Base-by-base conservation (phyloP, 2,113 vertebrate species). In the Athene noctua region DNA sequence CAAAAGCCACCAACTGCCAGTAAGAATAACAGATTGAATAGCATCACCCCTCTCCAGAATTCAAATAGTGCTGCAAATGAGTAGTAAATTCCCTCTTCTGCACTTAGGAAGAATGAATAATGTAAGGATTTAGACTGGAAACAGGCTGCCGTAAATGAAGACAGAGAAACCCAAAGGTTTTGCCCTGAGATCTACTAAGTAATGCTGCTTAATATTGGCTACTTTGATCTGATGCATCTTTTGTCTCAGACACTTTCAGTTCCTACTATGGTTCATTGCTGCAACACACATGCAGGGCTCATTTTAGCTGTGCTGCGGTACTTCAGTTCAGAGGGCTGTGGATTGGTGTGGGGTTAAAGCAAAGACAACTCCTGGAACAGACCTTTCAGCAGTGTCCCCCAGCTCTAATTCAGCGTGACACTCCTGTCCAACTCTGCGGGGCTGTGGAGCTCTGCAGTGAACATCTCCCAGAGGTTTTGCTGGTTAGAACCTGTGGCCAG, bases 211-310 rank as follows among this genome's bases (percentile, higher is more conserved):
- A 55, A 13, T 70, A 11, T 54, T 51, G 61, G 15, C 42, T 88
- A 1, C 66, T 77, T 91, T 58, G 54, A 87, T 46, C 65, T 51
- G 84, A 44, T 73, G 46, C 11, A 11, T 42, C 22, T 77, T 91
- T 85, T 85, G 13, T 36, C 86, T 72, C 58, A 51, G 71, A 13
- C 73, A 8, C 13, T 0, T 14, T 62, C 26, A 36, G 42, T 30
- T 87, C n/a, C 68, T 88, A 2, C 36, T 42, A 9, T 15, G 0
- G 0, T 10, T 89, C 3, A 0, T 15, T 68, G 73, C 23, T 84
- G 73, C 44, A 52, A 38, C 5, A 10, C 52, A 38, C 20, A 9
- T 0, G 3, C 30, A 52, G 44, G 49, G 20, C 66, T 87, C 12
- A 15, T 90, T 90, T 93, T 46, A 88, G 40, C 20, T 4, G 1